A percentile compares a stretch with the other conserved stretches of the same genome.
Evolutionary conservation across 2,888 invertebrate genomes (phyloP).

Genomic region (Matsumyia berberina): DNA sequence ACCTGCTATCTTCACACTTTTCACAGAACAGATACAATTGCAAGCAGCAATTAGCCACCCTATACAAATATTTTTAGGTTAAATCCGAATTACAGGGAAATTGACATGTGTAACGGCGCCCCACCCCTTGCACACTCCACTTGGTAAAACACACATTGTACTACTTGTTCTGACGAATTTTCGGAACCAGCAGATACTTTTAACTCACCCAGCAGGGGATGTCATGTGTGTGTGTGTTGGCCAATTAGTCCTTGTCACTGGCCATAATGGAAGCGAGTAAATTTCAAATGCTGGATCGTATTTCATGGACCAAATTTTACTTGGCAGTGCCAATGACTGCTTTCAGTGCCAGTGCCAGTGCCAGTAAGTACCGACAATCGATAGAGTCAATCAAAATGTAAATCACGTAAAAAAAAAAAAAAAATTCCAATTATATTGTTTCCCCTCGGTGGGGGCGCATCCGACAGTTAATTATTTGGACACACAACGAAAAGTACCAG

Average conservation of each 20-base stretch:
- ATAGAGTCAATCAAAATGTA: slow-evolving; percentile 52
- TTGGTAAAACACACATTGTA: slow-evolving; percentile 22
- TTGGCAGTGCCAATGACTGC: no score
- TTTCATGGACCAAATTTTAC: slow-evolving; percentile 4
- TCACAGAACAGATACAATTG: neutral
- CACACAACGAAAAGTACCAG: neutral
- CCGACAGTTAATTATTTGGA: slow-evolving; percentile 35
- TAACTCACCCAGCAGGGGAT: neutral
- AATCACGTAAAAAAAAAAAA: slow-evolving; percentile 45
- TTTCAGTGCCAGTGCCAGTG: no score
- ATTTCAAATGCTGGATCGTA: neutral
- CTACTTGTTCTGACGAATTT: no score
- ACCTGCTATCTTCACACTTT: neutral
- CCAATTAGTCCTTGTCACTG: slow-evolving; percentile 4
- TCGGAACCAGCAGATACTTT: neutral
- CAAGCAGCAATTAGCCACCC: slow-evolving; percentile 20
- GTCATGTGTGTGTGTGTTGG: no score
- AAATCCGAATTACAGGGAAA: slow-evolving; percentile 46
- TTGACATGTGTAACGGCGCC: slow-evolving; percentile 13
- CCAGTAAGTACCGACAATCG: slow-evolving; percentile 27
- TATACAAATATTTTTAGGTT: slow-evolving; percentile 29
- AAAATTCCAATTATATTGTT: slow-evolving; percentile 37
- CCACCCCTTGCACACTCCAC: slow-evolving; percentile 29
- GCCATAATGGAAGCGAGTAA: neutral
- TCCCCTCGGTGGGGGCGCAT: slow-evolving; percentile 9